Base-by-base conservation (phyloP, 1,140 invertebrate species). In the Drosophila arawakana region DNA sequence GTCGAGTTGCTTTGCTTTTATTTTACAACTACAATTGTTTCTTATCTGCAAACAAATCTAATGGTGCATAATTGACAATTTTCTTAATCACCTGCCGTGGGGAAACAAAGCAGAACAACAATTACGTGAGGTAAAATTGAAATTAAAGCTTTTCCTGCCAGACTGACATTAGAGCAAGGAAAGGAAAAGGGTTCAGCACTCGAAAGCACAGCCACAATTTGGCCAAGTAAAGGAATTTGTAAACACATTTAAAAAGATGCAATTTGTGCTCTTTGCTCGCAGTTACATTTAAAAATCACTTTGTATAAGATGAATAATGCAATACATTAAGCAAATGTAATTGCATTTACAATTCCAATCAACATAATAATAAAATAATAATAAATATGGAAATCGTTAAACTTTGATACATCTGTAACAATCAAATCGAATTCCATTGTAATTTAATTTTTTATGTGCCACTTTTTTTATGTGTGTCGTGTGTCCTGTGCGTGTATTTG, bases 31-130 rank as follows among this genome's bases (percentile, higher is more conserved):
- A 10, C 21, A 50, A 30, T 30, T 50, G 7, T 7, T 37, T 11
- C 34, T 37, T 54, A 54, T 15, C 50, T 54, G 15, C 61, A 21
- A 9, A 44, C 61, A 59, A 66, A 41, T 65, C 37, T 39, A 11
- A 59, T 72, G 43, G 21, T 50, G 15, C 37, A 58, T 66, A 67
- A 67, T 73, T 73, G 70, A 73, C 62, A 58, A 66, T 72, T 73
- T 67, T 37, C 57, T 58, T 50, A 25, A 35, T 30, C 69, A 66
- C 44, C 50, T 37, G 25, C n/a, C 21, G 7, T 30, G 39, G 2
- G 18, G 21, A 9, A 3, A 15, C 10, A 39, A 46, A 21, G 34
- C 9, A 54, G n/a, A 0, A 30, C 10, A 30, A 6, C 21, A 39
- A 52, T 13, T 21, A 4, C 58, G 7, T 15, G 47, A 44, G 63